Conservation (phyloP, 2,113 vertebrate genomes). For the Dolichallabes microphthalmus region DNA sequence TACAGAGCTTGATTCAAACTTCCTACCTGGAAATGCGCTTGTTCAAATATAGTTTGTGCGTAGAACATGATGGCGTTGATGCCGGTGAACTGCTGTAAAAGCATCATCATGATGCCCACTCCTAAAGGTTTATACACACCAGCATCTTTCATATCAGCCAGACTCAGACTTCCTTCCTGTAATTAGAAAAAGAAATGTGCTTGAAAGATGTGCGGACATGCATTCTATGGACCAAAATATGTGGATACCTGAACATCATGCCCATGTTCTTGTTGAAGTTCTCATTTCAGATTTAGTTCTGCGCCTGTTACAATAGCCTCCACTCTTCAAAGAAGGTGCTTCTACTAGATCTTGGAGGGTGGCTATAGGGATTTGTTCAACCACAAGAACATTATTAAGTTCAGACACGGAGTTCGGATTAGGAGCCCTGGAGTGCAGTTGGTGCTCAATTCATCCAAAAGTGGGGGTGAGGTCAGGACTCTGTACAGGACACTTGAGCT, state of each 20-base stretch:
- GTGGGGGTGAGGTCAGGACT: neutral
- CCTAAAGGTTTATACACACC: constrained; percentile 84
- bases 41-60: constrained; percentile 85
- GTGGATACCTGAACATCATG: neutral
- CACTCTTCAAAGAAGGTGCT: neutral
- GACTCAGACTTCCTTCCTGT: constrained; percentile 69
- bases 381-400: neutral
- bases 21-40: constrained; percentile 84
- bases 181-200: constrained; percentile 14
- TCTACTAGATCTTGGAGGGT: neutral
- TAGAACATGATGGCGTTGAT: constrained; percentile 97
- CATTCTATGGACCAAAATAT: neutral
- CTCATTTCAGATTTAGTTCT: neutral
- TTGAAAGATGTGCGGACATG: neutral
- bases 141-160: constrained; percentile 75
- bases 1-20: neutral
- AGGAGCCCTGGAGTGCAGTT: neutral
- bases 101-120: constrained; percentile 84
- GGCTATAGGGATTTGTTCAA: neutral
- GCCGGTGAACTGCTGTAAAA: constrained; percentile 89
- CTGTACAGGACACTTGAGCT: neutral
- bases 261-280: neutral
- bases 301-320: neutral
- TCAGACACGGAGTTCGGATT: neutral
- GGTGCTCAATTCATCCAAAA: neutral